Evolutionary conservation across 2,113 vertebrate genomes (phyloP).

Genomic region (Boulengeromyrus knoepffleri): DNA sequence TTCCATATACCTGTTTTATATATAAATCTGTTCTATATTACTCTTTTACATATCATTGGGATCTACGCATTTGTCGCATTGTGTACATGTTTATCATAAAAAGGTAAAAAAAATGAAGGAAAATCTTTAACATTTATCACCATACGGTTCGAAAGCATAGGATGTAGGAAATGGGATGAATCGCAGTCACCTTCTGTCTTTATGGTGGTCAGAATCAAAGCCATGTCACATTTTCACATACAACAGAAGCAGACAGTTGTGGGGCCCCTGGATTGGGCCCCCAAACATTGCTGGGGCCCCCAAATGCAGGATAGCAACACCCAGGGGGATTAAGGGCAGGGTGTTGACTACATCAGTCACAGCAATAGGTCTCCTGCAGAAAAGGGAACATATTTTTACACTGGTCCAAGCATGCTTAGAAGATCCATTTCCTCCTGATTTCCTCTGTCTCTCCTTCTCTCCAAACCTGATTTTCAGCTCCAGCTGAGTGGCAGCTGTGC

Average conservation of each 20-base stretch:
- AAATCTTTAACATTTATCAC: background rate
- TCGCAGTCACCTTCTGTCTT: background rate
- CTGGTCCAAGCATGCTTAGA: background rate
- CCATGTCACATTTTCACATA: no score
- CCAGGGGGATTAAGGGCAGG: background rate
- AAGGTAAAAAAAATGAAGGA: background rate
- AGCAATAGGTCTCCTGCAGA: background rate
- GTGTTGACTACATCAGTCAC: background rate
- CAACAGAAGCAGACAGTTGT: background rate
- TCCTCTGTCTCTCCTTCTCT: background rate
- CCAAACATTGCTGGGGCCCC: background rate
- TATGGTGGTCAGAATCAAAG: background rate
- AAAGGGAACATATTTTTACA: background rate
- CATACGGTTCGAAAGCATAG: background rate
- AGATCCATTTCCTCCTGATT: background rate
- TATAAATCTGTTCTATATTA: background rate
- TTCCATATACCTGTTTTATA: background rate
- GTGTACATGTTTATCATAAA: background rate
- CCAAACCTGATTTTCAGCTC: background rate
- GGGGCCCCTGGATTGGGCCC: background rate
- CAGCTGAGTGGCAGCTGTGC: background rate
- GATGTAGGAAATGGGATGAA: background rate
- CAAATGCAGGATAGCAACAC: background rate
- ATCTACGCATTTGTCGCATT: background rate
- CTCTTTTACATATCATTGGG: background rate